These are phyloP conservation scores for Calyptomena viridis DNA, from an alignment of 2,113 vertebrate genomes.

Conservation along the genomic window DNA sequence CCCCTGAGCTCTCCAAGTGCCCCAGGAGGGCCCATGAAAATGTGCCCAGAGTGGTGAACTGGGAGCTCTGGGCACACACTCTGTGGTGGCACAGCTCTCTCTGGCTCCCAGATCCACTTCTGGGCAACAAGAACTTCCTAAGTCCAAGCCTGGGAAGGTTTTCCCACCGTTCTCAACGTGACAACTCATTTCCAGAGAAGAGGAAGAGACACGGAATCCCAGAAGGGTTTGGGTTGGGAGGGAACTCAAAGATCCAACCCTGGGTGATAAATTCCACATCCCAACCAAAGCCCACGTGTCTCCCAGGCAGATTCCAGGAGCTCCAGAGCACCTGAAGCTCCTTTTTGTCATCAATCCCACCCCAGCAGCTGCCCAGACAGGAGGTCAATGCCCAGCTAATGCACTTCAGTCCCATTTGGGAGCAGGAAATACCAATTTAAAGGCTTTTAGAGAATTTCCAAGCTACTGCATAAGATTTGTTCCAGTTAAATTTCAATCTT, in stretches of 20 bases:
- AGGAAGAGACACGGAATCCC: not conserved
- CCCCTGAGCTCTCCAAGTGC: not conserved
- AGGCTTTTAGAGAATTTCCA: not conserved
- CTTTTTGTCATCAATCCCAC: not conserved
- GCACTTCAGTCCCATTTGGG: not conserved
- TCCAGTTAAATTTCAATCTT: not conserved
- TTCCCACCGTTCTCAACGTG: not conserved
- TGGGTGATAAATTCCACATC: not conserved
- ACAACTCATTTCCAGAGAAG: constrained; percentile 1
- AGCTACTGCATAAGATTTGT: too few species aligned
- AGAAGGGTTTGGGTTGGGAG: not conserved
- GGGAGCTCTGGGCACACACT: not conserved
- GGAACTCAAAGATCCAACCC: too few species aligned
- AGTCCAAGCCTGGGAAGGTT: constrained; percentile 16
- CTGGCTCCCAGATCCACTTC: not conserved
- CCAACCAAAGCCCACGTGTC: fast-evolving
- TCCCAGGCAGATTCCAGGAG: not conserved
- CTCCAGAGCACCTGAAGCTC: not conserved
- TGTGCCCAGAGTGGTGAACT: constrained; percentile 39
- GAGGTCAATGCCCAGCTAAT: not conserved
- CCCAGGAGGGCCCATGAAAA: not conserved
- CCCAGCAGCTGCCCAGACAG: not conserved
- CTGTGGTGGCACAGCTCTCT: not conserved
- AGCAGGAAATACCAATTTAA: not conserved
- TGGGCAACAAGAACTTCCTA: not conserved